Base-by-base conservation (phyloP, 2,888 invertebrate species). In the Malthinus seriepunctatus region DNA sequence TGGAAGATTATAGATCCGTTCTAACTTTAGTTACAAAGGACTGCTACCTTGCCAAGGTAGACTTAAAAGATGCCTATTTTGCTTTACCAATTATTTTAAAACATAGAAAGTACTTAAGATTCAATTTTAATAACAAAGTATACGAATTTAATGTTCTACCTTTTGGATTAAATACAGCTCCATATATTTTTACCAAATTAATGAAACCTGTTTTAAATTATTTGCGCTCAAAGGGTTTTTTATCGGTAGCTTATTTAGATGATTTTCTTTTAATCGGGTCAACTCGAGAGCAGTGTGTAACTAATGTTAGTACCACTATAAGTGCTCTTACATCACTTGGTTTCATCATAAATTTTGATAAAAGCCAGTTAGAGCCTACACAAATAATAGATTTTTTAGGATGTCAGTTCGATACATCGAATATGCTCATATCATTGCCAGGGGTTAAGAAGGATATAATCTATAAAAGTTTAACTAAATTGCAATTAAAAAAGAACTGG, bases 141-240 rank as follows among this genome's bases (percentile, higher is more conserved):
- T 65, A 58, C 56, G 49, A 65, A 56, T 65, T 60, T 47, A 50
- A 11, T 14, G 34, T 44, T 32, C n/a, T 65, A 5, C 64, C 60
- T 2, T 65, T 65, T 38, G 62, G 64, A 12, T 42, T 64, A 33
- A 34, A 33, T 23, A 46, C 56, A 10, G 59, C 54, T 4, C 62
- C 62, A 33, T 56, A 32, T 11, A 31, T 56, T 10, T 65, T 65
- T 34, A 65, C 65, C 8, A 64, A n/a, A n/a, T n/a, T n/a, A n/a
- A n/a, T n/a, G n/a, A n/a, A 64, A 42, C 60, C 60, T 11, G 57
- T 61, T 14, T 11, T 63, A n/a, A 9, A 12, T 23, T 9, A 37
- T 23, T 33, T 64, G 11, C n/a, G 53, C 32, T 14, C 8, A 8
- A 12, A 31, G 14, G 53, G 60, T 8, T 49, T 56, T 12, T 5